These are phyloP conservation scores for Platynereis dumerilii DNA, from an alignment of 2,888 invertebrate genomes.

Conservation along the genomic window DNA sequence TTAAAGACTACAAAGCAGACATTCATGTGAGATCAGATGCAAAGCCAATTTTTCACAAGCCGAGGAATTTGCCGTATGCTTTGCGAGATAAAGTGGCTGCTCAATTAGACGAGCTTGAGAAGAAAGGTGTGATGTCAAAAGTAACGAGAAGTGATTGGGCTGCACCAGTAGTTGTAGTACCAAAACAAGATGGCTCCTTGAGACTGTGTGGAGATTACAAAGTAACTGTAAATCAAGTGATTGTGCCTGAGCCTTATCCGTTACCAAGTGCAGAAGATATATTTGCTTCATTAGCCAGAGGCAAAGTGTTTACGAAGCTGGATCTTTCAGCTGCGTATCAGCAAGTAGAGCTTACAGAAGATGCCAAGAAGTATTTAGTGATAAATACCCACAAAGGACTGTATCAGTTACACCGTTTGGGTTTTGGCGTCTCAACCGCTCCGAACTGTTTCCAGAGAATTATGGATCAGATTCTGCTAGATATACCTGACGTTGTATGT, in stretches of 20 bases:
- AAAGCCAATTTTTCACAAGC: background rate
- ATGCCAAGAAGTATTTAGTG: conserved; percentile 9
- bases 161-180: conserved; percentile 14
- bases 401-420: conserved; percentile 5
- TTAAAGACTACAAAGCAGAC: conserved; percentile 1
- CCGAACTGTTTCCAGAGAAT: conserved; percentile 7
- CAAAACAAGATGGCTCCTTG: conserved; percentile 5
- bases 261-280: conserved; percentile 20
- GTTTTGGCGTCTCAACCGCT: conserved; percentile 13
- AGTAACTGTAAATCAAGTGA: conserved; percentile 12
- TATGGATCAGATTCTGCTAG: conserved; percentile 9
- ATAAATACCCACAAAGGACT: conserved; percentile 18
- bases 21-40: background rate
- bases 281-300: conserved; percentile 8
- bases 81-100: background rate
- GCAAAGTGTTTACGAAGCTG: conserved; percentile 7
- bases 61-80: conserved; percentile 12
- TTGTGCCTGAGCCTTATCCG: conserved; percentile 16
- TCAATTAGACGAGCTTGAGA: conserved; percentile 7
- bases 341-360: conserved; percentile 11
- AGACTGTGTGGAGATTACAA: conserved; percentile 21
- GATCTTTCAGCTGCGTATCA: conserved; percentile 12
- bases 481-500: conserved; percentile 7
- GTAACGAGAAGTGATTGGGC: conserved; percentile 17
- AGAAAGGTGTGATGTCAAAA: background rate